Base-by-base conservation (phyloP, 1,140 invertebrate species). In the Aplysia californica region DNA sequence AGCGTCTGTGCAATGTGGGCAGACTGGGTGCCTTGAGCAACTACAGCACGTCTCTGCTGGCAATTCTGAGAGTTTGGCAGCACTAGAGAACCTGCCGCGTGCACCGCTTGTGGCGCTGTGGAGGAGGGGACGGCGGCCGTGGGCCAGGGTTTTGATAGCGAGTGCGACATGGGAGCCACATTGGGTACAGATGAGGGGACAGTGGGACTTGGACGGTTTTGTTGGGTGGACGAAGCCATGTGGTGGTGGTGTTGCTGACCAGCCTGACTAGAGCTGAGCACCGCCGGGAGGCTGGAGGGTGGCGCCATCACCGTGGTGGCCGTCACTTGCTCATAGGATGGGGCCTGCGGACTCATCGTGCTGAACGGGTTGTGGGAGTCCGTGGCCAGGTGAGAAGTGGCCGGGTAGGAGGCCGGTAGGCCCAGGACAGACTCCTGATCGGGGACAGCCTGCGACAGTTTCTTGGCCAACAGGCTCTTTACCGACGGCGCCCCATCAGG, bases 381-480 rank as follows among this genome's bases (percentile, higher is more conserved):
- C 44, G 56, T 39, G 67, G 39, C 6, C 31, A 66, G n/a, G n/a
- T n/a, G n/a, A n/a, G n/a, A n/a, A n/a, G n/a, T n/a, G n/a, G n/a
- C n/a, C n/a, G n/a, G n/a, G 76, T 64, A 70, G 23, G 58, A 72
- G 50, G 5, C 38, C 36, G 21, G 29, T 75, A 29, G 39, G 1
- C 33, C 72, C 72, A 65, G 44, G 38, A 38, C 56, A 31, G 55
- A 20, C 15, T 76, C 50, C n/a, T 76, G 44, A 10, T 69, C 75
- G 33, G 64, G n/a, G 61, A 56, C 36, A 41, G 33, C 82, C 65
- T 86, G 83, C 36, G 75, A 83, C 91, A 96, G 94, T 92, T 96
- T 96, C 89, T 93, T 95, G 79, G 95, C 95, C 89, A 96, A 90
- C 72, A 96, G 92, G 90, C 93, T 95, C 91, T 96, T 96, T 85